phyloP scores from a whole-genome alignment of 2,113 vertebrate species.

The Melospiza georgiana region DNA sequence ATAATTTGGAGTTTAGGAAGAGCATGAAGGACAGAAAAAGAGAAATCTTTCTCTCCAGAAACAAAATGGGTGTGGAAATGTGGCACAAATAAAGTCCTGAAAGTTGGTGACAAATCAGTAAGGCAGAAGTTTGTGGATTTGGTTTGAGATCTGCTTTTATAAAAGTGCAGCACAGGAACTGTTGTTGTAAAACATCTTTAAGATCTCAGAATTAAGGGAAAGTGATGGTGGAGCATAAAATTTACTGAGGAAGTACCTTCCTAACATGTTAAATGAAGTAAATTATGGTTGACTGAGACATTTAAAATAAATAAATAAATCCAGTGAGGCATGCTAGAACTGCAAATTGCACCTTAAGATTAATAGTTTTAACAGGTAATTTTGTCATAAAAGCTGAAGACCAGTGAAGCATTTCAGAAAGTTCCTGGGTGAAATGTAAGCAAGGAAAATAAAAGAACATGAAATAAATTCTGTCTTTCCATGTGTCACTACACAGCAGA shows the following conservation, averaged over 20 bases:
- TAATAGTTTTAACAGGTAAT: background rate
- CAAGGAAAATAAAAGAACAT: constrained; percentile 17
- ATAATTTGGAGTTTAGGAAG: background rate
- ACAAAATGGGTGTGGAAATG: background rate
- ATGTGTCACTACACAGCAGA: background rate
- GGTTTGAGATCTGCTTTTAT: background rate
- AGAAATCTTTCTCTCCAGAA: background rate
- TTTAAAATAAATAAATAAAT: background rate
- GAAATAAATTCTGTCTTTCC: background rate
- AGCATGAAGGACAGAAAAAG: background rate
- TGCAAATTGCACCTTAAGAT: background rate
- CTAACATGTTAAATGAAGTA: background rate
- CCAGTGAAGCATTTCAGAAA: constrained; percentile 41
- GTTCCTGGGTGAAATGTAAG: background rate
- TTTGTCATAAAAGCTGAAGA: constrained; percentile 13
- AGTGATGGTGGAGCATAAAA: background rate
- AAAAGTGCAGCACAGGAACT: background rate
- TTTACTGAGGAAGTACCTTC: background rate
- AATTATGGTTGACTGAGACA: background rate
- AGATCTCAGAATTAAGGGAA: background rate
- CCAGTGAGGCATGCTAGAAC: background rate
- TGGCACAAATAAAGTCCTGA: background rate
- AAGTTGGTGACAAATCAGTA: background rate
- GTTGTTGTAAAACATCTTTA: background rate
- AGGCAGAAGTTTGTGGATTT: background rate